Base-by-base conservation (phyloP, 2,888 invertebrate genomes). In the Pristionchus entomophagus region DNA sequence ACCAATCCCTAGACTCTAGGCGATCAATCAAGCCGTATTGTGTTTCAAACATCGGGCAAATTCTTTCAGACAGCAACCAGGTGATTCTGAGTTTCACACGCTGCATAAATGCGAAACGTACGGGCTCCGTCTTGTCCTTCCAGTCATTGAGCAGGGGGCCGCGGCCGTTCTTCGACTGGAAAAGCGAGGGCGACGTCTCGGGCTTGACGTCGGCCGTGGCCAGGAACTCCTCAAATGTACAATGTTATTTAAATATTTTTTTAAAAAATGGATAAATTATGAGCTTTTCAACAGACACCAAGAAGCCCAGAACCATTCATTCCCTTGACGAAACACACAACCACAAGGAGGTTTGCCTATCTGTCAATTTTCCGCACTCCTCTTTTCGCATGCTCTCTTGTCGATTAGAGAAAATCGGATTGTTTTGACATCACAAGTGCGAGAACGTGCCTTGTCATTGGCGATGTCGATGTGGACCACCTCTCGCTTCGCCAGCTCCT, bases 391-490 rank as follows among this genome's bases (percentile, higher is more conserved):
- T n/a, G n/a, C n/a, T n/a, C n/a, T n/a, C n/a, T n/a, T n/a, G n/a
- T n/a, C n/a, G n/a, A n/a, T n/a, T n/a, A n/a, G n/a, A n/a, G n/a
- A n/a, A n/a, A n/a, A n/a, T n/a, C n/a, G n/a, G n/a, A n/a, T n/a
- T n/a, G n/a, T n/a, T n/a, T n/a, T n/a, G n/a, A n/a, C n/a, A n/a
- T n/a, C n/a, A n/a, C n/a, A n/a, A n/a, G n/a, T n/a, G n/a, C n/a
- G 51, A 51, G 51, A 14, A 19, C 2, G 51, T 59, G 29, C 59
- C 59, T 89, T 87, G 87, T 98, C 98, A 95, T 97, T 97, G 86
- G 98, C 97, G 94, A 99, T 98, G 95, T 99, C 98, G 94, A 99
- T 97, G 94, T 96, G 95, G 35, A 97, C 96, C 17, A 93, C 90
- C 69, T 98, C 97, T 91, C 99, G 96, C 89, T 95, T 95, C 94